A percentile compares a stretch with the other conserved stretches of the same genome.
Evolutionary conservation across 2,113 vertebrate species (phyloP).

Genomic region (Falcunculus frontatus): DNA sequence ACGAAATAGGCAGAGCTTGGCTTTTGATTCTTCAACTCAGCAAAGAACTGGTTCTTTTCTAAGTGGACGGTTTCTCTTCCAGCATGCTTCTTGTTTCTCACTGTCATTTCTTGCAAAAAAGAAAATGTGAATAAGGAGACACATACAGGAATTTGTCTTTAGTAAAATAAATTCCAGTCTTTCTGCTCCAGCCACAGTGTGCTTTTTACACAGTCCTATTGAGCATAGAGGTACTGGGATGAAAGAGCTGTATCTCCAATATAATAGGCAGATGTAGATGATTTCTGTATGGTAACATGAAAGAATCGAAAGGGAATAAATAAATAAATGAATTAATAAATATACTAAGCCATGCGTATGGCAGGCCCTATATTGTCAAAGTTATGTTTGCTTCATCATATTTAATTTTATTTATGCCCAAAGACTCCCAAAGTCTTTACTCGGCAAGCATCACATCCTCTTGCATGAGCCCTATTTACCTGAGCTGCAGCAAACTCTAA

Average conservation of each 20-base stretch:
- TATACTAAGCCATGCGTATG: neutral
- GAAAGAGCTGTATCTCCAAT: neutral
- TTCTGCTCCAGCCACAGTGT: neutral
- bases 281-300: neutral
- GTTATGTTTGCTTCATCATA: neutral
- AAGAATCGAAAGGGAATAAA: neutral
- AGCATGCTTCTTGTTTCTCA: neutral
- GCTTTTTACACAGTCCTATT: neutral
- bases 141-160: neutral
- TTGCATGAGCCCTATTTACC: neutral
- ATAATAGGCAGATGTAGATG: neutral
- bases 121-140: neutral
- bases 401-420: neutral
- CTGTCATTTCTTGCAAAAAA: neutral
- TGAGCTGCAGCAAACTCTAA: neutral
- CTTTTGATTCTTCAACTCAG: neutral
- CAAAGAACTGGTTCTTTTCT: neutral
- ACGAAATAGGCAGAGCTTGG: neutral
- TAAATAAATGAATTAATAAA: neutral
- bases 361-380: neutral
- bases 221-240: accelerated
- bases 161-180: neutral
- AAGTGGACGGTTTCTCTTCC: neutral
- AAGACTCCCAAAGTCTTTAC: neutral
- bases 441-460: neutral